Percentiles rank a stretch among this genome's conserved stretches.
These are phyloP conservation scores for Stictonetta naevosa DNA, from an alignment of 2,113 vertebrate species.

Conservation along the genomic window DNA sequence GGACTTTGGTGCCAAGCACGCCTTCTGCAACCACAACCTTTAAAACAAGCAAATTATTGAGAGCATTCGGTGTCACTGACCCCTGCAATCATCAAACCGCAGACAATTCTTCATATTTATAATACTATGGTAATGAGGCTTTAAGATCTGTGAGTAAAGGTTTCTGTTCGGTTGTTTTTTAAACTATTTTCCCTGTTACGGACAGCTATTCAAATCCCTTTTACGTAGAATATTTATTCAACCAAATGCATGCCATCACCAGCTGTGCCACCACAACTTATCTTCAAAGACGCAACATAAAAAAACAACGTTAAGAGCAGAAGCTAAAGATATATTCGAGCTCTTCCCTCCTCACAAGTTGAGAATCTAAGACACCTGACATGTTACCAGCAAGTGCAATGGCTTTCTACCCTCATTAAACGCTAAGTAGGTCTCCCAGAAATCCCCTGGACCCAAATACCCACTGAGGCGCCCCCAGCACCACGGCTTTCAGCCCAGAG, in stretches of 20 bases:
- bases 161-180: too few species aligned
- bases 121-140: background rate
- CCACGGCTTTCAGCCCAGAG: background rate
- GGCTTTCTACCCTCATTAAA: background rate
- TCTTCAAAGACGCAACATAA: rapidly evolving
- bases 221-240: background rate
- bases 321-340: background rate
- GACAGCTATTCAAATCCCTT: too few species aligned
- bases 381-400: rapidly evolving
- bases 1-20: rapidly evolving
- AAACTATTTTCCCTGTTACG: background rate
- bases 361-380: rapidly evolving
- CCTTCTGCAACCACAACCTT: background rate
- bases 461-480: background rate
- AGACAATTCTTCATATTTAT: background rate
- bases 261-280: rapidly evolving
- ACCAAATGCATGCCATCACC: too few species aligned
- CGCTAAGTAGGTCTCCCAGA: background rate
- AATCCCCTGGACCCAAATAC: background rate
- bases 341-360: background rate
- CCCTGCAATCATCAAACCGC: background rate
- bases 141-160: background rate
- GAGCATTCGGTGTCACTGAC: rapidly evolving
- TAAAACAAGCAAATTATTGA: background rate
- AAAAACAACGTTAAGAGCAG: background rate